Evolutionary conservation across 1,140 invertebrate genomes (phyloP).

Genomic region (Phortica variegata): DNA sequence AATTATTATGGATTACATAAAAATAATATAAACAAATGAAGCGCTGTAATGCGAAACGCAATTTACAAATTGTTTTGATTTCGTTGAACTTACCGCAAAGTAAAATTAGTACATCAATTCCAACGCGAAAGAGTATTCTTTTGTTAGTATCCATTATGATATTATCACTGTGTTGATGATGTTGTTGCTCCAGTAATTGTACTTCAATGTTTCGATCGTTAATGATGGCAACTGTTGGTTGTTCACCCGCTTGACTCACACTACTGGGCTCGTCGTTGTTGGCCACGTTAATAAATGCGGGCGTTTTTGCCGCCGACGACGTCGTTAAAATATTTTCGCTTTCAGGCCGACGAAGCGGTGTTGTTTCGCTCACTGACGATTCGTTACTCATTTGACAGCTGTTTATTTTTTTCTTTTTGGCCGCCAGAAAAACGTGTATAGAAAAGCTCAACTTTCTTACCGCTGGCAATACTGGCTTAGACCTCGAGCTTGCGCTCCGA

Average conservation of each 20-base stretch:
- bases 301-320: constrained; percentile 4
- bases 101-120: constrained; percentile 42
- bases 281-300: constrained; percentile 46
- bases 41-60: too few species aligned
- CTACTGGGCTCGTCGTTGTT: constrained; percentile 10
- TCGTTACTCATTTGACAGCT: constrained; percentile 47
- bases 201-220: constrained; percentile 23
- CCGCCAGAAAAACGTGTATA: too few species aligned
- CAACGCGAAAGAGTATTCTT: constrained; percentile 44
- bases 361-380: constrained; percentile 41
- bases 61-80: too few species aligned
- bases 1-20: too few species aligned
- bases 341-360: constrained; percentile 43
- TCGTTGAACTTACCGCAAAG: constrained; percentile 46
- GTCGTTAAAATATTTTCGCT: constrained; percentile 10
- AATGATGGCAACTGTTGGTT: constrained; percentile 10
- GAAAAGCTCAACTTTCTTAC: too few species aligned
- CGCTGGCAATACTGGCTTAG: too few species aligned
- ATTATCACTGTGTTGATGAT: constrained; percentile 10
- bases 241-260: background rate
- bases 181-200: constrained; percentile 11
- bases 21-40: too few species aligned
- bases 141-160: constrained; percentile 51
- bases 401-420: constrained; percentile 17
- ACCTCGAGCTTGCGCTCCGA: too few species aligned